Evolutionary conservation across 2,113 vertebrate genomes (phyloP), one percentile per base, ranked within the genome.

Genomic region (Puntigrus tetrazona): DNA sequence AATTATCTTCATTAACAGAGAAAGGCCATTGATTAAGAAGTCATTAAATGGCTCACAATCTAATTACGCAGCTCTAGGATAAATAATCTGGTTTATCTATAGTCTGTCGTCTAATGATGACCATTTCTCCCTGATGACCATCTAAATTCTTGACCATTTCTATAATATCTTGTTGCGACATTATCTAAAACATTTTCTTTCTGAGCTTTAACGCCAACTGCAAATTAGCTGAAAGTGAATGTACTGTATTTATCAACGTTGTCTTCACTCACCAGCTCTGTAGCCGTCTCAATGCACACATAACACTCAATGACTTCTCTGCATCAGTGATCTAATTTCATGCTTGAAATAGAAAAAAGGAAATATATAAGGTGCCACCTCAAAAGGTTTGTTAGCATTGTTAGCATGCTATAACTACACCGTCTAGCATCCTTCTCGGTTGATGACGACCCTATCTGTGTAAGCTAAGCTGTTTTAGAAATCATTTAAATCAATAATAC

Each of bases 1-100:
- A 14, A 59, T 72, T 59, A 55, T 59, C n/a, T 74, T 82, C 47
- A 82, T 72, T 72, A 82, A 82, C 41, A 82, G 47, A 82, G 31
- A 57, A 75, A 45, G 41, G 52, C 16, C 2, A 47, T n/a, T 63
- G 81, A 83, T 83, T 63, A 83, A 61, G 36, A 79, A 85, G 65
- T 57, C 52, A 81, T 85, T 75, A 85, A 81, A 85, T 69, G 18
- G 6, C 38, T 73, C 18, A 59, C 25, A 83, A 75, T 47, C 27
- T 20, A 74, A 83, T 83, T 61, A 83, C 18, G 47, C 25, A 55
- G 69, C 81, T 29, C n/a, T 43, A 22, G 52, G 52, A 59, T 52
- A 75, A 29, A 43, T 52, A 38, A 25, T 45, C 11, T 73, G 16
- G 22, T 63, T 63, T 63, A 43, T 70, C 5, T n/a, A n/a, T n/a